Evolutionary conservation across 1,140 invertebrate genomes (phyloP), one percentile per base, ranked within the genome.

Genomic region (Diorhabda carinulata): DNA sequence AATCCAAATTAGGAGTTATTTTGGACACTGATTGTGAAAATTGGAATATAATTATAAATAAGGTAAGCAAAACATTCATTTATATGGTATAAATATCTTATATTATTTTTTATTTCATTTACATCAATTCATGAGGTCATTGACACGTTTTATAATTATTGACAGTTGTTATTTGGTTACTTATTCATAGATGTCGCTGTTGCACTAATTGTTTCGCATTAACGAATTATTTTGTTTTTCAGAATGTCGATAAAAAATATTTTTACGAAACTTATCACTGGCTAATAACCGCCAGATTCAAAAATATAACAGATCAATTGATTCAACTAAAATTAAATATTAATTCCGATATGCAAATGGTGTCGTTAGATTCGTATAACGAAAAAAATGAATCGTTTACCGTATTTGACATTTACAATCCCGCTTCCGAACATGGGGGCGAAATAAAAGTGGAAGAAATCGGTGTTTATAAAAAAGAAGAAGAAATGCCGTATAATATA

Each of bases 261-360:
- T 72, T 72, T 47, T 58, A 61, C 41, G 70, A 64, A 6, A 72
- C 63, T 44, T 67, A 72, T 61, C 71, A 72, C 43, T 72, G 71
- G 71, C 59, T 72, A 9, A 57, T 72, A 0, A 42, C 64, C 4
- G 56, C 45, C n/a, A n/a, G 5, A n/a, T 66, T 59, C 40, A 5
- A 41, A 62, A 52, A 63, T 40, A 47, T 66, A 58, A 61, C 41
- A 43, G 41, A 58, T 8, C 25, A 4, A 52, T 62, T 65, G 57
- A 59, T 41, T n/a, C 65, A 25, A 67, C 64, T 47, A 58, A 58
- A 57, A 59, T 41, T 72, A 41, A 72, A 67, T 64, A 69, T 72
- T 4, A 66, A 72, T 42, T 63, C 68, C 5, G 64, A 72, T 69
- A 59, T 72, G 41, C 60, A 69, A 60, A 9, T 69, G 3, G 42